These are phyloP conservation scores for Lophius americanus DNA, from an alignment of 2,797 vertebrate genomes.

Conservation along the genomic window DNA sequence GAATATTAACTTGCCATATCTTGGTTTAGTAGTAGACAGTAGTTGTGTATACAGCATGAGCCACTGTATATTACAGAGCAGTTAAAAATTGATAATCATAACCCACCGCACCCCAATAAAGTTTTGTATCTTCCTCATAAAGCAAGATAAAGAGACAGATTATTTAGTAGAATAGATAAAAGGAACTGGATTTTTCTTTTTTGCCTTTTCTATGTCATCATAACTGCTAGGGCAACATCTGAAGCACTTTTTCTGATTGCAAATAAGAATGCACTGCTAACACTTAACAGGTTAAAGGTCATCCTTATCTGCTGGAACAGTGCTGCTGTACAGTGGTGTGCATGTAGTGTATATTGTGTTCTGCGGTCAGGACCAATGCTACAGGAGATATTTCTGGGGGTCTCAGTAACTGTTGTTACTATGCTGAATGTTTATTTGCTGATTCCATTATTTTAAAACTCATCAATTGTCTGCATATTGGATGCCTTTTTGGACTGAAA, in stretches of 20 bases:
- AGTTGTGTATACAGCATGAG: constrained; percentile 3
- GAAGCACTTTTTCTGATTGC: not conserved
- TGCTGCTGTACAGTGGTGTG: too few relatives aligned
- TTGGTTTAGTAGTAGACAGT: not conserved
- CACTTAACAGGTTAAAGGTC: not conserved
- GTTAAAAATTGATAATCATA: constrained; percentile 13
- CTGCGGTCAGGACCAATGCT: not conserved
- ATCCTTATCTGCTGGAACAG: not conserved
- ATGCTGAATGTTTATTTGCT: not conserved
- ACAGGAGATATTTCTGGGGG: not conserved
- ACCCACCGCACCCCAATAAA: not conserved
- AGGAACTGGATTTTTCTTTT: not conserved
- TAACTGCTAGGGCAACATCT: not conserved
- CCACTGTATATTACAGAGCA: constrained; percentile 2
- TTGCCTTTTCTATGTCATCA: not conserved
- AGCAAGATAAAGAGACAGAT: not conserved
- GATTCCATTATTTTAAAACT: too few relatives aligned
- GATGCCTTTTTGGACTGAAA: too few relatives aligned
- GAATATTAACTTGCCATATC: not conserved
- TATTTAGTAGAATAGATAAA: not conserved
- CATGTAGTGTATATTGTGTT: not conserved
- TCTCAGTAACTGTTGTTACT: too few relatives aligned
- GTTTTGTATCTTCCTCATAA: not conserved
- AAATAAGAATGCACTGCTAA: not conserved
- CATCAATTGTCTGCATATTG: too few relatives aligned